phyloP scores from a whole-genome alignment of 2,113 vertebrate species.

The Engystomops pustulosus region DNA sequence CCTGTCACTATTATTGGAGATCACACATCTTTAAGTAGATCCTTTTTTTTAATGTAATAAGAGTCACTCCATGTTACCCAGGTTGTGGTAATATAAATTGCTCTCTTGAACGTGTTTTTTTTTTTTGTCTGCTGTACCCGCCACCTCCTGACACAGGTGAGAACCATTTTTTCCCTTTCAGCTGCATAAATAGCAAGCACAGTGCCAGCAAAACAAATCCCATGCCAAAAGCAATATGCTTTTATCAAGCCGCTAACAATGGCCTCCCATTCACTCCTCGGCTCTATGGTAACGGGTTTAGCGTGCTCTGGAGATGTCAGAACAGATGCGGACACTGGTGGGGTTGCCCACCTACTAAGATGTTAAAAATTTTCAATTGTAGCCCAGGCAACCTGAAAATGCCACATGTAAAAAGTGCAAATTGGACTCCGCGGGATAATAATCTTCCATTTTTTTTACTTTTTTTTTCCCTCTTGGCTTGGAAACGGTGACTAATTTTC shows the following conservation, averaged over 20 bases:
- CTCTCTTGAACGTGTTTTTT: not conserved
- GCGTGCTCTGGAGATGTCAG: not conserved
- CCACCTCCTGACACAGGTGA: not conserved
- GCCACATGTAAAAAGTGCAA: slow-evolving; percentile 22
- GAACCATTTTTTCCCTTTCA: not conserved
- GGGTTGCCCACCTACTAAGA: slow-evolving; percentile 24
- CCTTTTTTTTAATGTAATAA: not conserved
- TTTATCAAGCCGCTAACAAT: not conserved
- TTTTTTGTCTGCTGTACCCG: not conserved
- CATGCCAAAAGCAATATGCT: not conserved
- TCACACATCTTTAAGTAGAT: too few species aligned
- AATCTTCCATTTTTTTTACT: slow-evolving; percentile 16
- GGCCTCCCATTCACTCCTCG: not conserved
- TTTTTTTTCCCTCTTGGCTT: not conserved
- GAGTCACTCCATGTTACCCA: too few species aligned
- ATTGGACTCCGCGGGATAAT: slow-evolving; percentile 36
- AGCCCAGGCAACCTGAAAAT: slow-evolving; percentile 40
- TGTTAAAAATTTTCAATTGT: not conserved
- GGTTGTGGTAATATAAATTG: too few species aligned
- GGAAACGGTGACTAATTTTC: slow-evolving; percentile 13
- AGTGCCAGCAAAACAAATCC: not conserved
- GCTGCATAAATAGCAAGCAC: not conserved
- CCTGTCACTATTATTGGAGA: too few species aligned
- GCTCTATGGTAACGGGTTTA: slow-evolving; percentile 7
- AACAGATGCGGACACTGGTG: slow-evolving; percentile 8